These are phyloP conservation scores for Phoeniculus purpureus DNA, from an alignment of 2,797 vertebrate genomes.

Conservation along the genomic window DNA sequence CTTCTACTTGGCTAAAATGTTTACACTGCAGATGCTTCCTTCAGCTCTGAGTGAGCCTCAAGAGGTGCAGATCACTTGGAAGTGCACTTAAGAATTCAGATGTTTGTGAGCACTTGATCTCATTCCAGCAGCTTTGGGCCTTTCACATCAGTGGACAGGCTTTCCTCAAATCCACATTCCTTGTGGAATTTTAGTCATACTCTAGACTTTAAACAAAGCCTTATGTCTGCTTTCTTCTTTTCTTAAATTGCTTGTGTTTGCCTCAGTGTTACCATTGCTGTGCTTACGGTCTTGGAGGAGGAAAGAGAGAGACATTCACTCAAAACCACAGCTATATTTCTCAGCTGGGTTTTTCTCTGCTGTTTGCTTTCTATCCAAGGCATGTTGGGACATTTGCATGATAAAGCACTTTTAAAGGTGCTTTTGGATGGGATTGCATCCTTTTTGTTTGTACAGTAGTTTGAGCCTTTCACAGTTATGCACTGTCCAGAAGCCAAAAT, in stretches of 20 bases:
- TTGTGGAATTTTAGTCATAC: neutral
- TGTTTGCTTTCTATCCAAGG: conserved; percentile 48
- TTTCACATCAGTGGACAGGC: neutral
- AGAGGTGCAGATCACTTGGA: neutral
- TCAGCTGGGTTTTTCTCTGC: conserved; percentile 13
- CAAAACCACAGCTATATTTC: conserved; percentile 3
- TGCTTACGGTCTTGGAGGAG: neutral
- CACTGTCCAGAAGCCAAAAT: conserved; percentile 43
- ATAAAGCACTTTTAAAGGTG: conserved; percentile 48
- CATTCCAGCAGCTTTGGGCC: neutral
- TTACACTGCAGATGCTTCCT: neutral
- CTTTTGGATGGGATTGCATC: conserved; percentile 26
- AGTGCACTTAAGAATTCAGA: neutral
- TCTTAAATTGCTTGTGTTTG: neutral
- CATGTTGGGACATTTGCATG: conserved; percentile 55
- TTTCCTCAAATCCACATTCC: neutral
- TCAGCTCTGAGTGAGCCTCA: neutral
- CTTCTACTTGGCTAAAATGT: neutral
- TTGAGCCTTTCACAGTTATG: conserved; percentile 36
- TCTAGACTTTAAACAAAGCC: neutral
- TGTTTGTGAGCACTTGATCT: neutral
- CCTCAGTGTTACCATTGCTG: neutral
- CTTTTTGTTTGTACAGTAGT: conserved; percentile 50
- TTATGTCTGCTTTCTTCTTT: neutral
- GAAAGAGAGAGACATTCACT: neutral